These are phyloP conservation scores for Carcinoscorpius rotundicauda DNA, from an alignment of 1,140 invertebrate genomes.

Conservation along the genomic window DNA sequence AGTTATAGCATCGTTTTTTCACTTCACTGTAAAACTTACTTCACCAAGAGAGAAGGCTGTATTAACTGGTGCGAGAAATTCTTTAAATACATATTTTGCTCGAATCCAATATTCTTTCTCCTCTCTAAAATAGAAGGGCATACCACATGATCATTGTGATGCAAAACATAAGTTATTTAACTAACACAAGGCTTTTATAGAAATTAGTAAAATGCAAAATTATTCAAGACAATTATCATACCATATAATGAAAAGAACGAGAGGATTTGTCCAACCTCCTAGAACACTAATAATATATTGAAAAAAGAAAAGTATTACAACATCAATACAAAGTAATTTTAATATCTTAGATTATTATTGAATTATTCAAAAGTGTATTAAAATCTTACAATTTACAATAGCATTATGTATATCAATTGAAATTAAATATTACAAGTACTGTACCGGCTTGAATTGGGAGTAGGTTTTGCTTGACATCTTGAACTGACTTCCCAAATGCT, in stretches of 20 bases:
- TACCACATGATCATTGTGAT: slow-evolving; percentile 34
- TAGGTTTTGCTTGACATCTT: slow-evolving; percentile 47
- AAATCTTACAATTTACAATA: neutral
- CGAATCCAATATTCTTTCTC: slow-evolving; percentile 78
- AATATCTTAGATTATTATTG: neutral
- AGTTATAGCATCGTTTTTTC: neutral
- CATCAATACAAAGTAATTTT: no score
- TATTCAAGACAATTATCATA: no score
- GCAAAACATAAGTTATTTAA: slow-evolving; percentile 26
- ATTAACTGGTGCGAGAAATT: slow-evolving; percentile 54
- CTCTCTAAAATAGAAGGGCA: slow-evolving; percentile 36
- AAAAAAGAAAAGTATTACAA: no score
- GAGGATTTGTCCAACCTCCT: neutral
- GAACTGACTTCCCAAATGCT: slow-evolving; percentile 75
- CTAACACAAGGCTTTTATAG: neutral
- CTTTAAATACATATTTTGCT: slow-evolving; percentile 75
- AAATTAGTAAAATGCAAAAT: no score
- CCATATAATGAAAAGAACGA: no score
- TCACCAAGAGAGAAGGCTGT: slow-evolving; percentile 34
- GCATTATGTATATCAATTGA: no score
- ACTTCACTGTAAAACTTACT: slow-evolving; percentile 25
- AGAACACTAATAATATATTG: neutral
- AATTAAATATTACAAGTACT: neutral
- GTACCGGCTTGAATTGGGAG: slow-evolving; percentile 31
- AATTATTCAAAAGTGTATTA: neutral